A percentile compares a stretch with the other conserved stretches of the same genome.
Conservation (phyloP, 2,113 vertebrate genomes). For the Leptocoma aspasia region DNA sequence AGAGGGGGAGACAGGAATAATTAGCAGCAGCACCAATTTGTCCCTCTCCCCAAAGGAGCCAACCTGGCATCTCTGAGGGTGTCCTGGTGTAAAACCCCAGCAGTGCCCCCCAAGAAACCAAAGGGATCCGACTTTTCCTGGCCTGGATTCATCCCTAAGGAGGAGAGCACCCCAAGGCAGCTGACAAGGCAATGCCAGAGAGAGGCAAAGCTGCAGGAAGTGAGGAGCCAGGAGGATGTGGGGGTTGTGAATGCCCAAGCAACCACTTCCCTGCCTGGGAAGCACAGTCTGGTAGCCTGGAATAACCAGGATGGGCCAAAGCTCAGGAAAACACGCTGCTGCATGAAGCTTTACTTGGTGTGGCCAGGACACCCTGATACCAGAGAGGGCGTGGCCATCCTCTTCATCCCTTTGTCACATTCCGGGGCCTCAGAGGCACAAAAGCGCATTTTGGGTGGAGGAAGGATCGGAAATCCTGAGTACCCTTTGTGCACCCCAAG, state of each 20-base stretch:
- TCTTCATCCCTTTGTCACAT: not conserved
- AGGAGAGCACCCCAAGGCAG: not conserved
- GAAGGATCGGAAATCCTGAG: fast-evolving
- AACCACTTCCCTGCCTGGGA: not conserved
- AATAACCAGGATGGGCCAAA: not conserved
- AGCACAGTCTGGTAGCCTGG: not conserved
- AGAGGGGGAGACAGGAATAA: not conserved
- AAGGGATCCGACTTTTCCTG: not conserved
- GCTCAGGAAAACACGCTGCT: not conserved
- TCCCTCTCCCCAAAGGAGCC: not conserved
- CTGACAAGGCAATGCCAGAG: not conserved
- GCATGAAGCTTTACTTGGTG: not conserved
- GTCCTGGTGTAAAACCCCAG: not conserved
- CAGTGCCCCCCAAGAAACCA: not conserved
- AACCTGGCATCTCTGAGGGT: not conserved
- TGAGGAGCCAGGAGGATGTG: not conserved
- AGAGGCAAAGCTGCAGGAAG: not conserved
- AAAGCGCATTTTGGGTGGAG: not conserved
- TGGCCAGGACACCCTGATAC: fast-evolving
- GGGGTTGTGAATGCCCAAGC: not conserved
- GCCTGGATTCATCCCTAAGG: not conserved
- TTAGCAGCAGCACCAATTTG: not conserved
- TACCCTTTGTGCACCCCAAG: not conserved
- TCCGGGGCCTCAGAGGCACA: not conserved
- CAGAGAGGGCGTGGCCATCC: not conserved